Evolutionary conservation across 1,140 invertebrate species (phyloP).

Genomic region (Sminthurinus signatus): DNA sequence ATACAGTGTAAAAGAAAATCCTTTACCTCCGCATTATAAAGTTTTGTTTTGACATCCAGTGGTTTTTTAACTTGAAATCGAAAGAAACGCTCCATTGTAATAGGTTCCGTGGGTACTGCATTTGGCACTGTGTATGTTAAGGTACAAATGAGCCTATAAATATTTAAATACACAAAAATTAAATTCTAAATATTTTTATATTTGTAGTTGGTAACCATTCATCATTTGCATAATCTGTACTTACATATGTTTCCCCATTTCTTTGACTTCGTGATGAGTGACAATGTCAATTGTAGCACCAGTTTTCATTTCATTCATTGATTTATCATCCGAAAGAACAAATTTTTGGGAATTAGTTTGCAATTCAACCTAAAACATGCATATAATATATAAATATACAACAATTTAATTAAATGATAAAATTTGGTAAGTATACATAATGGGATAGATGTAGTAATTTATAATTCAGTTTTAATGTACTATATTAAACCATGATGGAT

Average conservation of each 20-base stretch:
- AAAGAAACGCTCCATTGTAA: slow-evolving; percentile 88
- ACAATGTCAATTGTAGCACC: slow-evolving; percentile 87
- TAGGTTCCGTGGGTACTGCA: slow-evolving; percentile 50
- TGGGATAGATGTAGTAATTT: slow-evolving; percentile 70
- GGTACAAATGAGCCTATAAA: slow-evolving; percentile 81
- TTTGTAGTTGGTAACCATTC: background rate
- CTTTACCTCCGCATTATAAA: slow-evolving; percentile 90
- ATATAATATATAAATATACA: too few species aligned
- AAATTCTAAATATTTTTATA: slow-evolving; percentile 12
- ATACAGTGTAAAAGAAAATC: too few species aligned
- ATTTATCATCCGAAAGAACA: slow-evolving; percentile 55
- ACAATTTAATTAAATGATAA: slow-evolving; percentile 9
- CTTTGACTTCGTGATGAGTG: slow-evolving; percentile 96
- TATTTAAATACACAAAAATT: too few species aligned
- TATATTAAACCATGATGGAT: too few species aligned
- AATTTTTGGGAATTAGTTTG: slow-evolving; percentile 86
- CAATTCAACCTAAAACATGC: slow-evolving; percentile 83
- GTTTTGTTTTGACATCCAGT: slow-evolving; percentile 96
- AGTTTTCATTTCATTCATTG: slow-evolving; percentile 55
- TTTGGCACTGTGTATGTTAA: slow-evolving; percentile 70
- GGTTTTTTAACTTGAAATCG: slow-evolving; percentile 98
- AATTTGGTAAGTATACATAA: background rate
- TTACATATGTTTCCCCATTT: slow-evolving; percentile 93
- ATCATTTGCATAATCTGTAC: slow-evolving; percentile 39
- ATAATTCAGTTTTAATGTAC: slow-evolving; percentile 85